Base-by-base conservation (phyloP, 1,140 invertebrate species). In the Antheraea mylitta region DNA sequence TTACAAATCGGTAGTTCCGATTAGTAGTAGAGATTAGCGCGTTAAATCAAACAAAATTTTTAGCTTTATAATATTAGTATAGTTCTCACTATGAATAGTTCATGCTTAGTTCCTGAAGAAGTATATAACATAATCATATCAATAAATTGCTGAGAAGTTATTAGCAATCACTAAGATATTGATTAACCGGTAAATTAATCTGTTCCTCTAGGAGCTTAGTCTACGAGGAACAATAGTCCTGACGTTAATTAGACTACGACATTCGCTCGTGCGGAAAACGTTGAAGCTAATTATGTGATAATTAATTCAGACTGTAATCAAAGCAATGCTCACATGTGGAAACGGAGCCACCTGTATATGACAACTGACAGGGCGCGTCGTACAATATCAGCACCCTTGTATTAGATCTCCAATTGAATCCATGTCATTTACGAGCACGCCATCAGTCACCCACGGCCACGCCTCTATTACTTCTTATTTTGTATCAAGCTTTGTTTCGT, bases 341-440 rank as follows among this genome's bases (percentile, higher is more conserved):
- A 48, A 10, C n/a, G 38, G 48, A 48, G 36, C 42, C 64, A 65
- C 64, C 37, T 65, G 64, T 65, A 38, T 65, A 19, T 65, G 64
- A 65, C 64, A 53, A 18, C n/a, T 45, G 38, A 65, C 64, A 65
- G 38, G 42, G 22, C 61, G 37, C 30, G 30, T 37, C 64, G 37
- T 13, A 53, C 11, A 48, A 11, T 62, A 59, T 42, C 18, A 38
- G 45, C n/a, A 62, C 64, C 58, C 63, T 58, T 42, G 63, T 64
- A 69, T 70, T 70, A 70, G 18, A 58, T 36, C 58, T 58, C 53
- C 64, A 70, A 66, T 66, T 66, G 64, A 53, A 70, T 66, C 53
- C 42, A 61, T 45, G 10, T 18, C 45, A 65, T 65, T 65, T 45
- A 65, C 64, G 64, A 38, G 45, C 13, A 18, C 45, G 69, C 58